phyloP scores from a whole-genome alignment of 2,888 invertebrate genomes.

The Atethmia centrago region DNA sequence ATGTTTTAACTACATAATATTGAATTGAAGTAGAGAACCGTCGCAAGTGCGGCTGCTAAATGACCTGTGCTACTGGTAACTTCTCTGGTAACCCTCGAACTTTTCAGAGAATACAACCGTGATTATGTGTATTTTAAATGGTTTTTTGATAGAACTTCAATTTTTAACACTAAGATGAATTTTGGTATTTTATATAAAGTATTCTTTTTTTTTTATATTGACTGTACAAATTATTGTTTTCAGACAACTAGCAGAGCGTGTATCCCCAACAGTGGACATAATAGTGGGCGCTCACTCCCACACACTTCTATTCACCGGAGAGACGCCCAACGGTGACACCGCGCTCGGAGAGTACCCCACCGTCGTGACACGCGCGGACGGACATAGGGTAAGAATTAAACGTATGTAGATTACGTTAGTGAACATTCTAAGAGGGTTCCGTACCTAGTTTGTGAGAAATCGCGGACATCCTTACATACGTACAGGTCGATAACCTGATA shows the following conservation, averaged over 20 bases:
- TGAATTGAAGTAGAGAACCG: no score
- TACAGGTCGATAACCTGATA: no score
- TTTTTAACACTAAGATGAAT: no score
- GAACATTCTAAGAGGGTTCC: neutral
- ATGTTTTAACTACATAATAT: no score
- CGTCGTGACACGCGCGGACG: conserved; percentile 90
- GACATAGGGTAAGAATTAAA: conserved; percentile 80
- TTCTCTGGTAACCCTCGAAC: no score
- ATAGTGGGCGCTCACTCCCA: conserved; percentile 97
- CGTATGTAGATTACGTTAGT: neutral
- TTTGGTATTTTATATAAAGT: no score
- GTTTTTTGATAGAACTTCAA: neutral
- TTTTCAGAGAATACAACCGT: no score
- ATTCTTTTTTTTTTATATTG: no score
- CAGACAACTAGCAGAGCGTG: conserved; percentile 91
- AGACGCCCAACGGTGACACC: conserved; percentile 89
- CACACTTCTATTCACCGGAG: conserved; percentile 93
- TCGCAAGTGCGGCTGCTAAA: neutral
- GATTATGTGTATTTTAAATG: neutral
- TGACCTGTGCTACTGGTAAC: no score
- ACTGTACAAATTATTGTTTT: neutral
- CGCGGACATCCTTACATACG: no score
- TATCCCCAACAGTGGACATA: conserved; percentile 93
- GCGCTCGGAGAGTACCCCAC: conserved; percentile 93
- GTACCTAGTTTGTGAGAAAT: no score